Evolutionary conservation across 2,797 vertebrate genomes (phyloP), one percentile per base, ranked within the genome.

Genomic region (Poeciliopsis paucimaculata): DNA sequence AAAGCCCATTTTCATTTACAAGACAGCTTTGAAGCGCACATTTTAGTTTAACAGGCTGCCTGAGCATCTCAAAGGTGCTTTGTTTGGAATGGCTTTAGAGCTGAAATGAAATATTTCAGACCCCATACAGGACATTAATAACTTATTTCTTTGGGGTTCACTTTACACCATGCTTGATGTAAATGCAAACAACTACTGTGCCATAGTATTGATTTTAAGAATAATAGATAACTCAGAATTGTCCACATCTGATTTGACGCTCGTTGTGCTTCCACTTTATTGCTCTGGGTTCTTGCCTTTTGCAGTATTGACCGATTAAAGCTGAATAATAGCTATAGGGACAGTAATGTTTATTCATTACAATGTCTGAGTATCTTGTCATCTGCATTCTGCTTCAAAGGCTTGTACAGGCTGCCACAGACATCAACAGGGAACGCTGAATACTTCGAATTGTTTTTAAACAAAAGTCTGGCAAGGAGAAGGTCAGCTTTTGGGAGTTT

Each of bases 351-450:
- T 55, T 80, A 70, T 72, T 72, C n/a, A 55, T 72, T 55, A 3
- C 71, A 36, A 57, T 71, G 39, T 36, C 71, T 39, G 39, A 77
- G 70, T 13, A 57, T 70, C 45, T 36, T 64, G 72, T 64, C 81
- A 43, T 57, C 72, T 26, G 64, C 64, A 68, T 68, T 23, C 64
- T 26, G 36, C 20, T 41, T 68, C 36, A 68, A 68, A 68, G 36
- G 36, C 36, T 41, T 68, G 41, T 41, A 28, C 60, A 16, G 1
- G 66, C 73, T 49, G 85, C 85, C 68, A 77, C 71, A 80, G 77
- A 83, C 81, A 87, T 85, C 73, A 43, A 36, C 26, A 77, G 82
- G 79, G 73, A 78, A 81, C 75, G 55, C 80, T 80, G 82, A 80
- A 82, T 71, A 68, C 64, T 68, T 68, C 10, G 36, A 41, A 23